Base-by-base conservation (phyloP, 1,140 invertebrate species). In the Euglossa dilemma region DNA sequence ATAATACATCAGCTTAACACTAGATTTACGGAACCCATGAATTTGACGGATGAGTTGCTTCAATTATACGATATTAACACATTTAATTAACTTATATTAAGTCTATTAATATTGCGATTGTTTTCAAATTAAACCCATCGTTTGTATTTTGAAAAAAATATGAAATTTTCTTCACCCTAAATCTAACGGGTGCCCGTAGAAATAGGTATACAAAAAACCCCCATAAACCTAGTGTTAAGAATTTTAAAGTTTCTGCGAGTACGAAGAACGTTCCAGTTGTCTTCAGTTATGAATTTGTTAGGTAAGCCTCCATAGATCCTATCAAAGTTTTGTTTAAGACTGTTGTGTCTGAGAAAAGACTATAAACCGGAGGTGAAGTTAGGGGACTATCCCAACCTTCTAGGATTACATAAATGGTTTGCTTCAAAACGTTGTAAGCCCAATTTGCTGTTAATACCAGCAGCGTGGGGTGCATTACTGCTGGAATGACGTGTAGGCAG, bases 361-460 rank as follows among this genome's bases (percentile, higher is more conserved):
- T 23, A 25, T 61, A 61, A 61, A 61, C 59, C n/a, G n/a, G n/a
- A 61, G 59, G 59, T 61, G 8, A 12, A 8, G 6, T n/a, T 36
- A 36, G 36, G 36, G 36, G 36, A 61, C 11, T 61, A 23, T 61
- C n/a, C 59, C 59, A 25, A 61, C n/a, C n/a, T 61, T 50, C 47
- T 11, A 11, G 59, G 59, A 61, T 61, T 61, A 61, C 59, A 61
- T 25, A 61, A 61, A 25, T 61, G n/a, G 59, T 28, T 61, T 25
- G 59, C n/a, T 61, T 61, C n/a, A 25, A 61, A 61, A 61, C 59
- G n/a, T 61, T 61, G n/a, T 61, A 61, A 20, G 59, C n/a, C 25
- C 59, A 61, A 61, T 61, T 61, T 61, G n/a, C n/a, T 61, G 14
- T 25, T 25, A 61, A 61, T 23, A 25, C 59, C n/a, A 25, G n/a